These are phyloP conservation scores for Dinoponera quadriceps DNA, from an alignment of 1,140 invertebrate species.

Conservation along the genomic window DNA sequence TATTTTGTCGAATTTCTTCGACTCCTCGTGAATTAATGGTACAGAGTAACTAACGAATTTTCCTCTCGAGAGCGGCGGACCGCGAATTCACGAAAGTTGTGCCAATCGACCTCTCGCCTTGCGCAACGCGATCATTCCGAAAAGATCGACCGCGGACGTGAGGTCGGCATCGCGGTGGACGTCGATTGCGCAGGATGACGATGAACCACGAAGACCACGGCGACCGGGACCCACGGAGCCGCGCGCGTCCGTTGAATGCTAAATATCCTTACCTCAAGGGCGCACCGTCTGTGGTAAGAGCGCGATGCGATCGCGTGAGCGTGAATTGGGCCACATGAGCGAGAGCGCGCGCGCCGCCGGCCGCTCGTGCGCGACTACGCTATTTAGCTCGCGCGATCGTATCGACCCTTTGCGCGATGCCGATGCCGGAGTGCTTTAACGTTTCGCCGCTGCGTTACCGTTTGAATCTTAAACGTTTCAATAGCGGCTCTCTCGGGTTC, in stretches of 20 bases:
- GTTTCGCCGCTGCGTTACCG: conserved; percentile 8
- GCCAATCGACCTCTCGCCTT: conserved; percentile 55
- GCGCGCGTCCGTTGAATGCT: conserved; percentile 64
- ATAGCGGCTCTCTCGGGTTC: not conserved
- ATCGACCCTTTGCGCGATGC: conserved; percentile 46
- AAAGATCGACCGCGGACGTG: conserved; percentile 74
- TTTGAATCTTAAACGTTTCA: conserved; percentile 40
- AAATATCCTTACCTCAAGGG: conserved; percentile 69
- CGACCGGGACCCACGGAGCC: conserved; percentile 8
- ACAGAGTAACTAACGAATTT: not conserved
- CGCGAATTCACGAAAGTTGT: conserved; percentile 47
- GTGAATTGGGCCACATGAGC: conserved; percentile 72
- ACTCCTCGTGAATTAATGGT: conserved; percentile 7
- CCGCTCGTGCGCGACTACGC: conserved; percentile 20
- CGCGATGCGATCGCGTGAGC: conserved; percentile 61
- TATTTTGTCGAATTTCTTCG: not conserved
- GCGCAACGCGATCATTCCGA: conserved; percentile 75
- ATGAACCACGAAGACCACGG: conserved; percentile 36
- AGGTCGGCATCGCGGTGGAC: conserved; percentile 72
- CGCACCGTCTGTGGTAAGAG: conserved; percentile 56
- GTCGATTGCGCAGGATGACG: conserved; percentile 54
- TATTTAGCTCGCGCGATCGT: conserved; percentile 48
- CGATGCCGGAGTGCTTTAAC: conserved; percentile 4
- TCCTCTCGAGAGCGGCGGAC: not conserved
- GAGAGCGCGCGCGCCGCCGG: conserved; percentile 29